phyloP scores from a whole-genome alignment of 2,888 invertebrate genomes.

The Drosophila mimica region DNA sequence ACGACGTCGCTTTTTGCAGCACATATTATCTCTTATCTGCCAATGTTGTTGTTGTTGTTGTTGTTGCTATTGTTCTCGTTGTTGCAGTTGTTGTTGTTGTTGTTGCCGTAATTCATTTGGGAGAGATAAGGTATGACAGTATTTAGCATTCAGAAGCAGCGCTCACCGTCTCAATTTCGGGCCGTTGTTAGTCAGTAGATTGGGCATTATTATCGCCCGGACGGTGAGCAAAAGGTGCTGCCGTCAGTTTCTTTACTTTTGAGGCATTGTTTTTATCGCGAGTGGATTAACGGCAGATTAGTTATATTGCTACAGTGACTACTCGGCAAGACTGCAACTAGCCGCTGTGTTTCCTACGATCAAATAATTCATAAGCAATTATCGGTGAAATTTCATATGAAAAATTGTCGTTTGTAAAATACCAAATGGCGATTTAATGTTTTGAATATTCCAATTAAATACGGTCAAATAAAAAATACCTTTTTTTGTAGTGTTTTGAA shows the following conservation, averaged over 20 bases:
- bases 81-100: background rate
- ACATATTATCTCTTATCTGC: constrained; percentile 42
- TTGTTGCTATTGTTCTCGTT: background rate
- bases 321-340: background rate
- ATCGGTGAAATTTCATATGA: background rate
- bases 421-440: background rate
- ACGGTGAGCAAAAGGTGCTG: background rate
- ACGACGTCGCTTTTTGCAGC: constrained; percentile 15
- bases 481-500: background rate
- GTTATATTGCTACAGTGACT: background rate
- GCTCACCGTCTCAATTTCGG: background rate
- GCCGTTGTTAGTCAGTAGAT: constrained; percentile 7
- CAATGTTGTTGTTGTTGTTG: background rate
- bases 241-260: background rate
- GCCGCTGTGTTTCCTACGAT: background rate
- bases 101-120: background rate
- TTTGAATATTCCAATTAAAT: constrained; percentile 3
- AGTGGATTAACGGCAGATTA: background rate
- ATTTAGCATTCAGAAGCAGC: constrained; percentile 3
- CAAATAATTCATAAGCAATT: background rate
- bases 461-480: background rate
- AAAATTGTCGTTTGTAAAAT: background rate
- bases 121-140: constrained; percentile 45
- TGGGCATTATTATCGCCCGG: constrained; percentile 9
- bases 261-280: background rate